Percentiles rank a stretch among this genome's conserved stretches.
Conservation (phyloP, 37 sponge, comb jelly and placozoan genomes). For the Diacarnus erythraeanus region DNA sequence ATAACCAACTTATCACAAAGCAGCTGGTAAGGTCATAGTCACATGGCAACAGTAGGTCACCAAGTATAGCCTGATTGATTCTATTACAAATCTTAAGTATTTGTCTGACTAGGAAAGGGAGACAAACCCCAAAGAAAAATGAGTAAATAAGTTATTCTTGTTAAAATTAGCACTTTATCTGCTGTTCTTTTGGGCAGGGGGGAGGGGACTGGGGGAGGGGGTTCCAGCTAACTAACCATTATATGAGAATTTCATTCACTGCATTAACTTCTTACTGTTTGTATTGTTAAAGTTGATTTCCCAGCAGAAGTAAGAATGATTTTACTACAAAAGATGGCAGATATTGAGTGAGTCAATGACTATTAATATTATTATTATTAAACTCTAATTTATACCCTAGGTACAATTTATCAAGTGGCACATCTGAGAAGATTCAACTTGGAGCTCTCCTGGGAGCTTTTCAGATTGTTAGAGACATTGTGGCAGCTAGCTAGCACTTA, state of each 20-base stretch:
- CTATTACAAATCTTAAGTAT: too few species aligned
- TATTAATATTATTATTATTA: background rate
- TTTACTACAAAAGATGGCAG: conserved; percentile 85
- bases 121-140: too few species aligned
- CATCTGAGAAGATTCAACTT: conserved; percentile 94
- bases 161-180: too few species aligned
- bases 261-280: background rate
- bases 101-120: too few species aligned
- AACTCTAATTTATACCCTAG: conserved; percentile 26
- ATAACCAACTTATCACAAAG: too few species aligned
- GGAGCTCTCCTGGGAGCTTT: conserved; percentile 90
- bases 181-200: too few species aligned
- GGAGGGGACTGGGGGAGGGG: too few species aligned
- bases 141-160: too few species aligned
- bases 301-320: conserved; percentile 75
- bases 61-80: too few species aligned
- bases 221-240: too few species aligned
- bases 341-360: conserved; percentile 71
- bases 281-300: conserved; percentile 79
- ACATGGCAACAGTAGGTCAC: too few species aligned
- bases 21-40: too few species aligned
- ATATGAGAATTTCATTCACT: background rate
- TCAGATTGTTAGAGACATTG: conserved; percentile 83
- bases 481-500: conserved; percentile 9
- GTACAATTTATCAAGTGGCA: conserved; percentile 72